These are phyloP conservation scores for Speoplatyrhinus poulsoni DNA, from an alignment of 2,113 vertebrate species.

Conservation along the genomic window DNA sequence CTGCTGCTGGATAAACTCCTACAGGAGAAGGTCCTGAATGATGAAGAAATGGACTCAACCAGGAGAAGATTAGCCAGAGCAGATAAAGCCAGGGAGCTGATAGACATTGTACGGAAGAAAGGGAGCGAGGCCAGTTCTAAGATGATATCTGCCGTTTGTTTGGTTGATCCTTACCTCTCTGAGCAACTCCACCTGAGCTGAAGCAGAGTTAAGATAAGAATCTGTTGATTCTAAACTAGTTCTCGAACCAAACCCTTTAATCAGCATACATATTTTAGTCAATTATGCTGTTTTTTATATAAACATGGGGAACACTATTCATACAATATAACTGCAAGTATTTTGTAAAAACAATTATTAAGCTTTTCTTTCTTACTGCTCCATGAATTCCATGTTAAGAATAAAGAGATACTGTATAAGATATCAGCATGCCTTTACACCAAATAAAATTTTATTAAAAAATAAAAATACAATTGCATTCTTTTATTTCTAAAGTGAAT, in stretches of 20 bases:
- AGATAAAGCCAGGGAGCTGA: neutral
- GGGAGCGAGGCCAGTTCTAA: neutral
- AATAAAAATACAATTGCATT: neutral
- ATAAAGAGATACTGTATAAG: no score
- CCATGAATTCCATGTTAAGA: no score
- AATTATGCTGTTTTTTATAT: no score
- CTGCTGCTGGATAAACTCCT: conserved; percentile 1
- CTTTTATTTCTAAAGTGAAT: neutral
- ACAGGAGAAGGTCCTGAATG: neutral
- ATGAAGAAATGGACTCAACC: neutral
- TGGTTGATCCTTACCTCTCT: neutral
- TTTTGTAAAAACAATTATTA: neutral
- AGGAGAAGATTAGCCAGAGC: neutral
- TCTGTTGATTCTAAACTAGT: no score
- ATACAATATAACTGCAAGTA: no score
- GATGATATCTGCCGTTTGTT: neutral
- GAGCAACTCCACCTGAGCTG: neutral
- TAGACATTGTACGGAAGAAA: neutral
- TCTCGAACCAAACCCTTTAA: no score
- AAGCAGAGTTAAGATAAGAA: neutral
- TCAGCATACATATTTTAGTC: no score
- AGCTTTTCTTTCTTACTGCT: neutral
- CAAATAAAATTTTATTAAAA: neutral
- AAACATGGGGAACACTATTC: no score
- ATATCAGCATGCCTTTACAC: neutral